Percentiles rank a stretch among this genome's conserved stretches.
Evolutionary conservation across 2,113 vertebrate species (phyloP).

Genomic region (Cyprinodon tularosa): DNA sequence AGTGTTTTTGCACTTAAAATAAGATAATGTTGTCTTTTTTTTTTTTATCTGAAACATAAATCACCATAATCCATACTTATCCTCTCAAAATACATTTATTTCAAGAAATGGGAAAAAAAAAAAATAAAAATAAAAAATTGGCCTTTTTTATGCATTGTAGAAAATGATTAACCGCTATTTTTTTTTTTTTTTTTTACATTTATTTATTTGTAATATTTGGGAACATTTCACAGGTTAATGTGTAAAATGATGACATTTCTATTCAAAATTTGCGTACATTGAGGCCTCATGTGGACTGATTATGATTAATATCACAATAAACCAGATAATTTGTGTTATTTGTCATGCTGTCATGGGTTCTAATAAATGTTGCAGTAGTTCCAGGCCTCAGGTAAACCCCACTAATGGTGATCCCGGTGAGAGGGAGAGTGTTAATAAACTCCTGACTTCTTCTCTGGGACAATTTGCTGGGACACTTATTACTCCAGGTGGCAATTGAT

Average conservation of each 20-base stretch:
- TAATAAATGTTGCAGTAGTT: constrained; percentile 54
- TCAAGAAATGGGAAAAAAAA: too few species aligned
- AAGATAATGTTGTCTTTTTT: too few species aligned
- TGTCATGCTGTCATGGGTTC: constrained; percentile 59
- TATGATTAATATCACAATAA: constrained; percentile 61
- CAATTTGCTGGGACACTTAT: constrained; percentile 35
- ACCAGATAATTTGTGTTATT: constrained; percentile 63
- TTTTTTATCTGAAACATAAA: too few species aligned
- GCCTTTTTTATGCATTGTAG: too few species aligned
- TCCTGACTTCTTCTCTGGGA: constrained; percentile 27
- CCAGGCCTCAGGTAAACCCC: constrained; percentile 38
- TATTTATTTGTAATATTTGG: not conserved
- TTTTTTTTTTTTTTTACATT: too few species aligned
- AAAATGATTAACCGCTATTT: too few species aligned
- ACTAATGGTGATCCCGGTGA: constrained; percentile 18
- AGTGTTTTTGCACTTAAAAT: too few species aligned
- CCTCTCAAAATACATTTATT: too few species aligned
- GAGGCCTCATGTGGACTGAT: constrained; percentile 33
- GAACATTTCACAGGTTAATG: constrained; percentile 28
- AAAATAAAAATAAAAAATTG: too few species aligned
- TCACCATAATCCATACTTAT: too few species aligned
- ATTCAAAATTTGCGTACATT: constrained; percentile 41
- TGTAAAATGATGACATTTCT: constrained; percentile 53
- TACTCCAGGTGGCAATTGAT: constrained; percentile 48
- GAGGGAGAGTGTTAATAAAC: constrained; percentile 43